Evolutionary conservation across 2,888 invertebrate genomes (phyloP).

Genomic region (Isotomurus palustris): DNA sequence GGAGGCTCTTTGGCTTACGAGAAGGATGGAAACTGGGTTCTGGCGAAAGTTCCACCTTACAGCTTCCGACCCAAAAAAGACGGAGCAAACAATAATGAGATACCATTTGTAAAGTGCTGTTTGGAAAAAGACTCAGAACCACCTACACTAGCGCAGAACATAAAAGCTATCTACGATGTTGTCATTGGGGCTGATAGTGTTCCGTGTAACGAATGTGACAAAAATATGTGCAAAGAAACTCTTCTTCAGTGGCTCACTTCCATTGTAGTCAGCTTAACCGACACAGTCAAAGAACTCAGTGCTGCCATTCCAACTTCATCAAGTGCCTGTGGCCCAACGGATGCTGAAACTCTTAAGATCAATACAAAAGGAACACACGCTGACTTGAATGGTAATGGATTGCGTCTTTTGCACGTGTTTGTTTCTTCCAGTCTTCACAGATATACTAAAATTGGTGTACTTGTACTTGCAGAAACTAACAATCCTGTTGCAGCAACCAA

Average conservation of each 20-base stretch:
- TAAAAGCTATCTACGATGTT: neutral
- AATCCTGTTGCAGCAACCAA: too few relatives aligned
- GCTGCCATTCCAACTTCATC: neutral
- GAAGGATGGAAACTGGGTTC: neutral
- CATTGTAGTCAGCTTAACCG: neutral
- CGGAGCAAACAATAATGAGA: neutral
- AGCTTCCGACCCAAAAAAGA: neutral
- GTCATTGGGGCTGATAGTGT: neutral
- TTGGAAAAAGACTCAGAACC: neutral
- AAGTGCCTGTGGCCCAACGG: neutral
- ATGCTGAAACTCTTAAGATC: neutral
- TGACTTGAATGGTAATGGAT: neutral
- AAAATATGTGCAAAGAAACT: neutral
- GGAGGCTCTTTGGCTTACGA: neutral
- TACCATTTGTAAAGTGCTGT: neutral
- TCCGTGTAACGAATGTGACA: slow-evolving; percentile 5
- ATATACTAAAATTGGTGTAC: too few relatives aligned
- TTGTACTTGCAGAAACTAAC: too few relatives aligned
- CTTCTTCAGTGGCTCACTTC: neutral
- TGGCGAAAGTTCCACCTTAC: neutral
- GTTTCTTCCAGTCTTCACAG: too few relatives aligned
- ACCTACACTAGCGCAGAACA: neutral
- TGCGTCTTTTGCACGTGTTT: too few relatives aligned
- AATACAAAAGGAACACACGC: slow-evolving; percentile 1
- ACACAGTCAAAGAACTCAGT: neutral